Conservation (phyloP, 2,797 vertebrate species). For the Labeo calbasu region DNA sequence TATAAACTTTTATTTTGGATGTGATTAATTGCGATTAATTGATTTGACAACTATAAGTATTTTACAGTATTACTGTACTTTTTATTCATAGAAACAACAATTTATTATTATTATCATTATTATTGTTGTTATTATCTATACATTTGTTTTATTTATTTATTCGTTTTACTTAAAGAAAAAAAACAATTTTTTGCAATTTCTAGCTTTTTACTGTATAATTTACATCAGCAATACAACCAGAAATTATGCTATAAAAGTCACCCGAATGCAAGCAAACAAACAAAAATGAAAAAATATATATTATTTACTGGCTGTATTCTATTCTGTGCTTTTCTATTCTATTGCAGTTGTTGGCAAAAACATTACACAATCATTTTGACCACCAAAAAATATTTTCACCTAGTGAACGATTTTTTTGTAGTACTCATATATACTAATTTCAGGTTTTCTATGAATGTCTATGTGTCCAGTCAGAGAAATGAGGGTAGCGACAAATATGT, state of each 20-base stretch:
- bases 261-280: no score
- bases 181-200: background rate
- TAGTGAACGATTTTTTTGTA: background rate
- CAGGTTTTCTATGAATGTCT: background rate
- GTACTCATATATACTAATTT: background rate
- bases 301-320: no score
- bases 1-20: no score
- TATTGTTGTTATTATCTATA: background rate
- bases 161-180: no score
- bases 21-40: no score
- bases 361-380: no score
- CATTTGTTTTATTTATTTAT: background rate
- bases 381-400: background rate
- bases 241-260: no score
- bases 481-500: background rate
- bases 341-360: no score
- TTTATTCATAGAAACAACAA: no score
- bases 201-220: background rate
- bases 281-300: no score
- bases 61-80: background rate
- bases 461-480: conserved; percentile 2
- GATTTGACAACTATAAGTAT: no score
- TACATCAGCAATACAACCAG: background rate
- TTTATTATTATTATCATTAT: background rate
- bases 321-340: background rate